Evolutionary conservation across 2,797 vertebrate species (phyloP).

Genomic region (Coracias cyanogaster): DNA sequence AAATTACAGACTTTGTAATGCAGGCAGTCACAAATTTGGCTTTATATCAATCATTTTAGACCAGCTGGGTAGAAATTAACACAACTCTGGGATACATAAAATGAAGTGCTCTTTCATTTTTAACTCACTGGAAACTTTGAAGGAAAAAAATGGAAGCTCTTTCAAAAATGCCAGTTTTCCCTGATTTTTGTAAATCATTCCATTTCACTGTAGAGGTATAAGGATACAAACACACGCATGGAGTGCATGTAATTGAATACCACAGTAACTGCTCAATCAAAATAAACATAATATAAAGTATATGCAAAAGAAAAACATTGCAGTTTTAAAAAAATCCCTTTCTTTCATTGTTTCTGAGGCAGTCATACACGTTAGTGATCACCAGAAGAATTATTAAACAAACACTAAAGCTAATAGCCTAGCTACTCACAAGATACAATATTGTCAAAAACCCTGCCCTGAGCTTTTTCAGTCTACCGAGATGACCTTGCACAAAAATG

Average conservation of each 20-base stretch:
- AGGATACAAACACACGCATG: neutral
- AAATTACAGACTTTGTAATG: conserved; percentile 85
- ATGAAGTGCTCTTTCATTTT: conserved; percentile 81
- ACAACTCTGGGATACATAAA: conserved; percentile 81
- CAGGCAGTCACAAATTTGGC: conserved; percentile 83
- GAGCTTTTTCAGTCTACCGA: conserved; percentile 59
- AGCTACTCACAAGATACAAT: conserved; percentile 72
- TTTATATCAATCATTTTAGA: conserved; percentile 83
- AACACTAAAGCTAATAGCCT: conserved; percentile 55
- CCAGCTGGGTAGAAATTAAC: conserved; percentile 84
- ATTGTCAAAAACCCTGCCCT: conserved; percentile 72
- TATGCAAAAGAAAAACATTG: neutral
- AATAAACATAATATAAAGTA: conserved; percentile 1
- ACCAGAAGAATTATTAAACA: conserved; percentile 27
- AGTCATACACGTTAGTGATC: neutral
- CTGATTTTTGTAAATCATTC: conserved; percentile 55
- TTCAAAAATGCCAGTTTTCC: conserved; percentile 72
- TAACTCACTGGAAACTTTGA: conserved; percentile 79
- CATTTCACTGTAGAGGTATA: neutral
- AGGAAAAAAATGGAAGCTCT: conserved; percentile 76
- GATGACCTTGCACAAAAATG: conserved; percentile 76
- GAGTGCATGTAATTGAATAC: neutral
- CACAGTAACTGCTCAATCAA: neutral
- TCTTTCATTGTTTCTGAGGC: neutral
- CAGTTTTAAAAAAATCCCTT: neutral